Conservation (phyloP, 2,888 invertebrate species). For the Rhimphoctona megacephalus region DNA sequence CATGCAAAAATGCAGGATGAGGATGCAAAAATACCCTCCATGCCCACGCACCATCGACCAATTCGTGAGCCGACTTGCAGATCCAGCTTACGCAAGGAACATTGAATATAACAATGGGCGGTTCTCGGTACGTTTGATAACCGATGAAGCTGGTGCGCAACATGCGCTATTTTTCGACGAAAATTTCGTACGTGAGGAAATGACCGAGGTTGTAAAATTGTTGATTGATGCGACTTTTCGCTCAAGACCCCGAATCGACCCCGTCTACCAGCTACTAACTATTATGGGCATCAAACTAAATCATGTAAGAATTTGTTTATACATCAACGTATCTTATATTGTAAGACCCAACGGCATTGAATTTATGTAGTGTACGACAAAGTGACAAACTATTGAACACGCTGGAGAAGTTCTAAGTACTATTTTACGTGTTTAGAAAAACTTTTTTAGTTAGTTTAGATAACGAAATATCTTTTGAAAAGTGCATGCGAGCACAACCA, state of each 20-base stretch:
- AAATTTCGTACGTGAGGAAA: slow-evolving; percentile 31
- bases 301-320: slow-evolving; percentile 26
- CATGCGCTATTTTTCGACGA: slow-evolving; percentile 35
- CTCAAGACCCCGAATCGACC: slow-evolving; percentile 27
- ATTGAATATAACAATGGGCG: slow-evolving; percentile 28
- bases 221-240: slow-evolving; percentile 34
- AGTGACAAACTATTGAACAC: no score
- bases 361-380: no score
- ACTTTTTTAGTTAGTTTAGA: no score
- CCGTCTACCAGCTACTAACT: slow-evolving; percentile 36
- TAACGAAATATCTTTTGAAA: no score
- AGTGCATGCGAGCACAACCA: no score
- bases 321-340: no score
- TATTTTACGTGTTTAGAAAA: no score
- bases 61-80: slow-evolving; percentile 12
- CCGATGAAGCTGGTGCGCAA: slow-evolving; percentile 25
- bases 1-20: slow-evolving; percentile 47
- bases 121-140: not conserved
- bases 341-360: no score
- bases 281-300: slow-evolving; percentile 53
- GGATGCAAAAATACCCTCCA: slow-evolving; percentile 21
- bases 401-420: no score
- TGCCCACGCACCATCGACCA: slow-evolving; percentile 17
- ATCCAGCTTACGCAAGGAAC: not conserved
- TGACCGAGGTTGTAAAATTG: slow-evolving; percentile 17